These are phyloP conservation scores for Macquaria australasica DNA, from an alignment of 2,113 vertebrate genomes.

Conservation along the genomic window DNA sequence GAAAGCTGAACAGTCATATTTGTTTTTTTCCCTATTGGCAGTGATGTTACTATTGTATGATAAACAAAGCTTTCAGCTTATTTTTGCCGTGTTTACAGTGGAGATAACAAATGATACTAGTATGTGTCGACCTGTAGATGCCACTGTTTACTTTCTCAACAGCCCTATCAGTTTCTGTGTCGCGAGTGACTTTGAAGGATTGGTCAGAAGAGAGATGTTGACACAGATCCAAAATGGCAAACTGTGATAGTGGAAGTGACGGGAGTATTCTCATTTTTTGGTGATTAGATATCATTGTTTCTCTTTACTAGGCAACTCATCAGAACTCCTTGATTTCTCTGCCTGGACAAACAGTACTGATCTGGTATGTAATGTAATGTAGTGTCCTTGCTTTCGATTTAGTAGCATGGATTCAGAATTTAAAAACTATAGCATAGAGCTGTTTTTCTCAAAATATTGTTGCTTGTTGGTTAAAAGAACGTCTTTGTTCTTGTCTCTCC, in stretches of 20 bases:
- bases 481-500: constrained; percentile 6
- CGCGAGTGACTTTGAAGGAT: not conserved
- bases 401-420: not conserved
- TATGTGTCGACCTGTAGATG: constrained; percentile 45
- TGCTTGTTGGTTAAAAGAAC: not conserved
- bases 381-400: not conserved
- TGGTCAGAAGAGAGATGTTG: constrained; percentile 2
- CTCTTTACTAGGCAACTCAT: constrained; percentile 86
- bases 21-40: constrained; percentile 6
- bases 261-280: not conserved
- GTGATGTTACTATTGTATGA: not conserved
- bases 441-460: not conserved
- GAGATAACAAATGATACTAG: constrained; percentile 49
- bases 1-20: constrained; percentile 13
- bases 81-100: constrained; percentile 29
- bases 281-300: constrained; percentile 53
- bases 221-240: constrained; percentile 6
- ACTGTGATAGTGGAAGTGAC: not conserved
- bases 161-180: constrained; percentile 37
- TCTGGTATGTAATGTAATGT: constrained; percentile 81
- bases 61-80: constrained; percentile 11
- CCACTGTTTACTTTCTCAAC: constrained; percentile 61
- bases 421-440: not conserved
- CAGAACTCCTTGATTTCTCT: constrained; percentile 71
- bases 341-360: constrained; percentile 73